phyloP scores from a whole-genome alignment of 1,140 invertebrate genomes.

The Tachypleus tridentatus region DNA sequence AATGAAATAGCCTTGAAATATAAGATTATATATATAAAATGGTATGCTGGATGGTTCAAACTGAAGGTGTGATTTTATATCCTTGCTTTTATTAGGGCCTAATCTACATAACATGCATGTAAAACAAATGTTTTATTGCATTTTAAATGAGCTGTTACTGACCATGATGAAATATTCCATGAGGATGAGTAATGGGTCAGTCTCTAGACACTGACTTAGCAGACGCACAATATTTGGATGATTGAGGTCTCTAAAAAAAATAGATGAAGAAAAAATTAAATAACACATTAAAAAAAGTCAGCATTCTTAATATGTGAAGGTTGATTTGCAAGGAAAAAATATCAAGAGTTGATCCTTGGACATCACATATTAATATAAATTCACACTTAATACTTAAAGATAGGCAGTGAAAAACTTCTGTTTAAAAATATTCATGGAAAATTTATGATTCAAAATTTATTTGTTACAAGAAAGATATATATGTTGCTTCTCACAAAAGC shows the following conservation, averaged over 20 bases:
- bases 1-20: too few relatives aligned
- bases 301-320: neutral
- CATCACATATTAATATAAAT: too few relatives aligned
- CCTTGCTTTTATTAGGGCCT: too few relatives aligned
- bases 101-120: too few relatives aligned
- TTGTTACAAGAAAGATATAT: too few relatives aligned
- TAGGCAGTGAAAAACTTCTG: neutral
- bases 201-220: slow-evolving; percentile 48
- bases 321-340: neutral
- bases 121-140: too few relatives aligned
- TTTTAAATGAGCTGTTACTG: slow-evolving; percentile 22
- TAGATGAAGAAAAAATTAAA: slow-evolving; percentile 4
- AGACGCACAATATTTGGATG: slow-evolving; percentile 49
- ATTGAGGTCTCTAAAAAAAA: slow-evolving; percentile 39
- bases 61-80: too few relatives aligned
- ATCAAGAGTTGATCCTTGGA: neutral
- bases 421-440: neutral
- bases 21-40: too few relatives aligned
- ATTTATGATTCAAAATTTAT: neutral
- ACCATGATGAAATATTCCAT: slow-evolving; percentile 51
- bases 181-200: slow-evolving; percentile 49
- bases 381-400: too few relatives aligned
- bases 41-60: too few relatives aligned
- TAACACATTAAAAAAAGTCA: neutral
- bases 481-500: too few relatives aligned